Conservation (phyloP, 2,888 invertebrate species). For the Pyrrhosoma nymphula region DNA sequence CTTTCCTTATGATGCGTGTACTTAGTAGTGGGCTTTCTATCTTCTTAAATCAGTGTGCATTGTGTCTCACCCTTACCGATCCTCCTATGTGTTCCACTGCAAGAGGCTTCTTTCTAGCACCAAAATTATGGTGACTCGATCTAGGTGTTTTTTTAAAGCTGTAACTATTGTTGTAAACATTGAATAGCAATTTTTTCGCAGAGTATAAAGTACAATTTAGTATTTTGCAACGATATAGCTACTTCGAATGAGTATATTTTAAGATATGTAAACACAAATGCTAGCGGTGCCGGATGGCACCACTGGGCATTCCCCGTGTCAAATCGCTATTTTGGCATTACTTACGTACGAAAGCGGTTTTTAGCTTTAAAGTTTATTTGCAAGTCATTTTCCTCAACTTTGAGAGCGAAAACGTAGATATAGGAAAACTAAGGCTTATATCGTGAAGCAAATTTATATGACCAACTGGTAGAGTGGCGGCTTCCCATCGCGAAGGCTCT, state of each 20-base stretch:
- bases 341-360: background rate
- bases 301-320: background rate
- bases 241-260: background rate
- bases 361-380: background rate
- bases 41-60: background rate
- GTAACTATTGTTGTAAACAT: background rate
- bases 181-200: background rate
- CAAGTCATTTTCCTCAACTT: background rate
- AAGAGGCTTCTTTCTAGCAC: background rate
- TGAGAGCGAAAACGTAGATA: background rate
- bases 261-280: too few relatives aligned
- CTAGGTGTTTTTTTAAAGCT: background rate
- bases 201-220: background rate
- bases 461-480: too few relatives aligned
- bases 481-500: too few relatives aligned
- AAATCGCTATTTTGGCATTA: background rate
- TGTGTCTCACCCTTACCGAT: background rate
- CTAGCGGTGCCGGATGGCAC: background rate
- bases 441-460: background rate
- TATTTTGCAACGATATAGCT: background rate
- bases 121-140: background rate
- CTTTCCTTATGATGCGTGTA: too few relatives aligned
- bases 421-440: background rate
- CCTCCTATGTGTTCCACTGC: background rate
- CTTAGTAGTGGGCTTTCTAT: background rate